A percentile compares a stretch with the other conserved stretches of the same genome.
Evolutionary conservation across 2,888 invertebrate species (phyloP).

Genomic region (Agonopterix arenella): DNA sequence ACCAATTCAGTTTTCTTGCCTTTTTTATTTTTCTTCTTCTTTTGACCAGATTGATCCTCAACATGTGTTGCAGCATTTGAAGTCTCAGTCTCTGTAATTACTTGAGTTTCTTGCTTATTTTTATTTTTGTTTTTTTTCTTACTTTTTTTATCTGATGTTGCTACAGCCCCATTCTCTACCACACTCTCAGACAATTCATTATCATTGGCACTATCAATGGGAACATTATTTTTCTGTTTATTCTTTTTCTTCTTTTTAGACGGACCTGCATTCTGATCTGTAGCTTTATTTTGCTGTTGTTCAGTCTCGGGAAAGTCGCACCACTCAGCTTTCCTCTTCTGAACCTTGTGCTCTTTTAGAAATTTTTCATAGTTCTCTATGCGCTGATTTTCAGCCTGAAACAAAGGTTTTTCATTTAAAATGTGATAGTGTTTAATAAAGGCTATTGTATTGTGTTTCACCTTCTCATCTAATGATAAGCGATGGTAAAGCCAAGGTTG

Average conservation of each 20-base stretch:
- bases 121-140: slow-evolving; percentile 6
- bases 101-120: not conserved
- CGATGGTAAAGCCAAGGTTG: too few species aligned
- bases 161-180: not conserved
- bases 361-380: slow-evolving; percentile 71
- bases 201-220: not conserved
- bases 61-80: not conserved
- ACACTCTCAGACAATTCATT: not conserved
- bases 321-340: slow-evolving; percentile 68
- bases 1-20: slow-evolving; percentile 11
- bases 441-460: too few species aligned
- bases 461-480: too few species aligned
- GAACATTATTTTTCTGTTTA: slow-evolving; percentile 12
- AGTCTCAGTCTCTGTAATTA: not conserved
- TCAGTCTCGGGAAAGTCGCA: slow-evolving; percentile 70
- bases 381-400: slow-evolving; percentile 66
- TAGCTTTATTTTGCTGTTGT: slow-evolving; percentile 5
- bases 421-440: too few species aligned
- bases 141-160: not conserved
- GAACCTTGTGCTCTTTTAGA: slow-evolving; percentile 63
- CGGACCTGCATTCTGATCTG: slow-evolving; percentile 11
- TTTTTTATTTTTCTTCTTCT: slow-evolving; percentile 10
- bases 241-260: slow-evolving; percentile 23
- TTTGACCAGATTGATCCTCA: slow-evolving; percentile 3
- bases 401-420: slow-evolving; percentile 6